These are phyloP conservation scores for Pseudorhombus dupliciocellatus DNA, from an alignment of 2,113 vertebrate species.

Conservation along the genomic window DNA sequence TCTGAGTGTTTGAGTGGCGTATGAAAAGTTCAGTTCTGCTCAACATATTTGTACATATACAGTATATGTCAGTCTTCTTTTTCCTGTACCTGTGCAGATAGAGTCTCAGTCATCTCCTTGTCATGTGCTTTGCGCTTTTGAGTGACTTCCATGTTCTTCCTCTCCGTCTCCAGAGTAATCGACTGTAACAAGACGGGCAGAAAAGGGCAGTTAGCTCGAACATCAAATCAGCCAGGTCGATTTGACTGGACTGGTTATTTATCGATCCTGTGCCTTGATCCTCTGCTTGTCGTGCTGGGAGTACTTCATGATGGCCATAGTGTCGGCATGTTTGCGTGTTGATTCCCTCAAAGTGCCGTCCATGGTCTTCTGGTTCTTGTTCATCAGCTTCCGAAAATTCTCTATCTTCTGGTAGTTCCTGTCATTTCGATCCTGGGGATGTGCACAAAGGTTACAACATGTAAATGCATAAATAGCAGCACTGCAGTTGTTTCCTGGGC, in stretches of 20 bases:
- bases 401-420: slow-evolving; percentile 89
- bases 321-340: slow-evolving; percentile 84
- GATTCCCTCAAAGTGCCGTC: slow-evolving; percentile 90
- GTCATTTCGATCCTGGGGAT: slow-evolving; percentile 84
- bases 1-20: no score
- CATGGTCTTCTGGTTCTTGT: slow-evolving; percentile 89
- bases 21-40: no score
- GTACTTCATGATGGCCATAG: slow-evolving; percentile 88
- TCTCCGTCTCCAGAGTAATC: slow-evolving; percentile 89
- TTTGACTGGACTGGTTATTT: no score
- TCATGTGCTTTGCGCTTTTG: slow-evolving; percentile 87
- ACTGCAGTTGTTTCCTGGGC: not conserved
- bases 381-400: slow-evolving; percentile 86
- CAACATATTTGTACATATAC: no score
- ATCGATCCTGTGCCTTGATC: no score
- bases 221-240: no score
- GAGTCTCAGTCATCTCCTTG: slow-evolving; percentile 88
- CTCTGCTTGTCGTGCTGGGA: slow-evolving; percentile 89
- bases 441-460: not conserved
- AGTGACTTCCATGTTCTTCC: slow-evolving; percentile 83
- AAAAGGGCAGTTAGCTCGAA: not conserved
- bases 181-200: slow-evolving; percentile 73
- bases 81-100: slow-evolving; percentile 86
- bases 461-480: not conserved
- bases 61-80: not conserved